Evolutionary conservation across 2,113 vertebrate genomes (phyloP), one percentile per base, ranked within the genome.

Genomic region (Scopus umbretta): DNA sequence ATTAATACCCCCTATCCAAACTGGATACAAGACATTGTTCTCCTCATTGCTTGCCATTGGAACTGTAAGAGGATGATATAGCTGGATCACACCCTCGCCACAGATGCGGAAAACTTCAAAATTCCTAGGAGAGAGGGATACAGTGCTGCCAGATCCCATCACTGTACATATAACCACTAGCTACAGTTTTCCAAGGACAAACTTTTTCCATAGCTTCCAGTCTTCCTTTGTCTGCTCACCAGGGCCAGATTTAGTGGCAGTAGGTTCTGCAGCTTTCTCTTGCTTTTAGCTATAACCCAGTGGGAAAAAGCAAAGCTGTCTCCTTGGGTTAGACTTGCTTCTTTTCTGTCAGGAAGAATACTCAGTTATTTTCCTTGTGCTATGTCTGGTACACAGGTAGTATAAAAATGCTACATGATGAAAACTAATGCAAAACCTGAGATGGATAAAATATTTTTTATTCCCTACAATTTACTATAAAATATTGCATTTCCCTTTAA

Each of bases 11-110:
- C 11, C 47, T 49, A 5, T 34, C n/a, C 58, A 17, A 80, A 81
- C 10, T 36, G 42, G 3, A 23, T 63, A 53, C 7, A 62, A 49
- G 36, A 22, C 0, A 0, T 32, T 59, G 15, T 56, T 74, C 23
- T 4, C 7, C 12, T 47, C 13, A 18, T 14, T 90, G 8, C 19
- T 83, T 80, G n/a, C 21, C 9, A 4, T 3, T 50, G 52, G 34
- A 80, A 80, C 5, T 49, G 14, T 25, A 63, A 55, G 20, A 59
- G 32, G 11, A 38, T n/a, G 12, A 59, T 16, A 58, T 16, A 62
- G 2, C 8, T 67, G 32, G 20, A 32, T 42, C 7, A 67, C 42
- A 47, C 11, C 10, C 30, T 13, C 56, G 30, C 10, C 49, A 55
- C 47, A 65, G n/a, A 42, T 65, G 23, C 32, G 84, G 36, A 84